Evolutionary conservation across 2,888 invertebrate species (phyloP).

Genomic region (Shargacucullia verbasci): DNA sequence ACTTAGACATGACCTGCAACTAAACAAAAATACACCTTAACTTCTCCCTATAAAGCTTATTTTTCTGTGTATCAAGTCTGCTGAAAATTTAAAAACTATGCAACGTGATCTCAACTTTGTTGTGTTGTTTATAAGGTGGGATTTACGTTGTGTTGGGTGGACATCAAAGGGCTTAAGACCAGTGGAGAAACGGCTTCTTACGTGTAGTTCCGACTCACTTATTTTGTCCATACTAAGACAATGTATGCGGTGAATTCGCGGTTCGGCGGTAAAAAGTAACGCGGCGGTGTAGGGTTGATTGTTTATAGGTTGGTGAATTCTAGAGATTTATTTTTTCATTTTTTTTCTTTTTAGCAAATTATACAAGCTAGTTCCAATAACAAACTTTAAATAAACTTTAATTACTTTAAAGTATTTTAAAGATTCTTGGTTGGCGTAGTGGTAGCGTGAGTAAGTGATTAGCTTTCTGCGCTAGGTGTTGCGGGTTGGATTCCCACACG

Average conservation of each 20-base stretch:
- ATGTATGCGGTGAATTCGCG: slow-evolving; percentile 81
- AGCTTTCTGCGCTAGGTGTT: too few relatives aligned
- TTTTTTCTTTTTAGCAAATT: too few relatives aligned
- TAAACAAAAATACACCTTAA: slow-evolving; percentile 53
- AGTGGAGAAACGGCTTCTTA: slow-evolving; percentile 76
- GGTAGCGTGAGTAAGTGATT: too few relatives aligned
- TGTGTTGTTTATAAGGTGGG: slow-evolving; percentile 23
- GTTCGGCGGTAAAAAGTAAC: slow-evolving; percentile 73
- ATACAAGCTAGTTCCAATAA: too few relatives aligned
- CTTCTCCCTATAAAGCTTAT: not conserved
- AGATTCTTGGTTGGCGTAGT: too few relatives aligned
- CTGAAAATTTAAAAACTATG: slow-evolving; percentile 14
- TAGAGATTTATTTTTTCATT: too few relatives aligned
- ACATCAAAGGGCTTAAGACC: slow-evolving; percentile 70
- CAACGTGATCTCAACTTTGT: slow-evolving; percentile 42
- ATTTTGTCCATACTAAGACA: slow-evolving; percentile 86
- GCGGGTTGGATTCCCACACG: too few relatives aligned
- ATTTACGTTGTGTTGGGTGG: slow-evolving; percentile 45
- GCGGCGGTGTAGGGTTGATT: slow-evolving; percentile 66
- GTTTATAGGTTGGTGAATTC: not conserved
- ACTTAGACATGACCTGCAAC: slow-evolving; percentile 35
- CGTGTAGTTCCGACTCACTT: slow-evolving; percentile 80
- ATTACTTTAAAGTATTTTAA: too few relatives aligned
- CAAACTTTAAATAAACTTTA: too few relatives aligned
- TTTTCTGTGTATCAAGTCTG: slow-evolving; percentile 10